Evolutionary conservation across 1,140 invertebrate genomes (phyloP).

Genomic region (Hylaeus anthracinus): DNA sequence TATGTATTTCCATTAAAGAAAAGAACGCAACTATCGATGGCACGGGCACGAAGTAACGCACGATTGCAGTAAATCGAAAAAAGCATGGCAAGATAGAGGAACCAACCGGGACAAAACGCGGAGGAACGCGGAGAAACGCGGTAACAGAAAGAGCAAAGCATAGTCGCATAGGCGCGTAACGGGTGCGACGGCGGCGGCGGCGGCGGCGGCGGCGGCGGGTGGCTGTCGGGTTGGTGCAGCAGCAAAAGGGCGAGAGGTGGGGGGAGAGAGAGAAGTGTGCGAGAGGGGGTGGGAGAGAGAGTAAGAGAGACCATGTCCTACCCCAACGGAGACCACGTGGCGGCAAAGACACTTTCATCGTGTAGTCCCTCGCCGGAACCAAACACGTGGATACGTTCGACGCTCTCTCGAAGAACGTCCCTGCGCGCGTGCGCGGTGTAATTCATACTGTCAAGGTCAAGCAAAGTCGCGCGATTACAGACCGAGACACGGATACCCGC

Average conservation of each 20-base stretch:
- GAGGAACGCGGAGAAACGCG: constrained; percentile 22
- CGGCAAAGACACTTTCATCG: constrained; percentile 73
- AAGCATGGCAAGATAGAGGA: constrained; percentile 33
- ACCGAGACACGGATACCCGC: constrained; percentile 47
- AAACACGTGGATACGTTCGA: constrained; percentile 75
- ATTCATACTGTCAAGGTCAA: constrained; percentile 68
- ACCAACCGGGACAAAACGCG: constrained; percentile 16
- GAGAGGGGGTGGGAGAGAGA: constrained; percentile 47
- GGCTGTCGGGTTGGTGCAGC: neutral
- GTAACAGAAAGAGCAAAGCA: neutral
- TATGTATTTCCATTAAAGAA: no score
- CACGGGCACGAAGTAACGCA: constrained; percentile 1
- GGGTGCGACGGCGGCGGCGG: neutral
- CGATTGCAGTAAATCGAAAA: constrained; percentile 33
- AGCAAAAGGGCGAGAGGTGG: neutral
- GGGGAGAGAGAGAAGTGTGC: constrained; percentile 49
- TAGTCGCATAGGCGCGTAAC: constrained; percentile 6
- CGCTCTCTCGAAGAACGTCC: constrained; percentile 72
- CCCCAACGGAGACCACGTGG: constrained; percentile 75
- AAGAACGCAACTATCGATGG: no score
- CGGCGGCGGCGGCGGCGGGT: constrained; percentile 15
- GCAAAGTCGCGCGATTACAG: constrained; percentile 71
- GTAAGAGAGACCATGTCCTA: constrained; percentile 74
- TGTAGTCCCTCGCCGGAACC: constrained; percentile 60
- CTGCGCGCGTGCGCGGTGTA: constrained; percentile 71